A percentile compares a stretch with the other conserved stretches of the same genome.
phyloP scores from a whole-genome alignment of 1,140 invertebrate genomes.

The Bacillus rossius region DNA sequence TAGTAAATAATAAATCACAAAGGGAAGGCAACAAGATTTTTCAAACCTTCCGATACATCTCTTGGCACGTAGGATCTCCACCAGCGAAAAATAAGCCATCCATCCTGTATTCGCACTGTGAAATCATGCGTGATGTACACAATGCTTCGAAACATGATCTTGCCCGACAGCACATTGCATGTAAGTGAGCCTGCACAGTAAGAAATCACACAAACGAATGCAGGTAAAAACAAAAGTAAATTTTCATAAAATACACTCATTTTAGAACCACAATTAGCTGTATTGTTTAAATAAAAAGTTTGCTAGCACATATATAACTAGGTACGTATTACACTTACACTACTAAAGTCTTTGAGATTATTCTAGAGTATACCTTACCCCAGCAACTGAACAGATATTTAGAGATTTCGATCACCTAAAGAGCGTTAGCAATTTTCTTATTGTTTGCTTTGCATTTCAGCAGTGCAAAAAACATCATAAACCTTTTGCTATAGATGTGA shows the following conservation, averaged over 20 bases:
- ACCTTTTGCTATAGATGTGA: too few relatives aligned
- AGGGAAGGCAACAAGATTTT: too few relatives aligned
- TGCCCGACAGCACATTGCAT: slow-evolving; percentile 90
- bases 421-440: too few relatives aligned
- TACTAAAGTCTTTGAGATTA: background rate
- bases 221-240: background rate
- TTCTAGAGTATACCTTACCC: background rate
- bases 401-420: too few relatives aligned
- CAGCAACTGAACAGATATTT: too few relatives aligned
- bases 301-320: background rate
- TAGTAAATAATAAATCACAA: too few relatives aligned
- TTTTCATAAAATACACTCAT: background rate
- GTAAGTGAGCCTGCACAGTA: slow-evolving; percentile 77
- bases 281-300: too few relatives aligned
- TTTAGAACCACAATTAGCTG: too few relatives aligned
- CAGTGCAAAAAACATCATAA: too few relatives aligned
- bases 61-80: slow-evolving; percentile 93
- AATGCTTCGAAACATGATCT: slow-evolving; percentile 98
- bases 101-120: slow-evolving; percentile 90
- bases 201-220: background rate
- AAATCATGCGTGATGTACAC: slow-evolving; percentile 94
- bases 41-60: slow-evolving; percentile 85
- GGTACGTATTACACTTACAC: background rate
- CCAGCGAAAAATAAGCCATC: slow-evolving; percentile 95
- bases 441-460: too few relatives aligned